Base-by-base conservation (phyloP, 2,888 invertebrate genomes). In the Drosophila monieri region DNA sequence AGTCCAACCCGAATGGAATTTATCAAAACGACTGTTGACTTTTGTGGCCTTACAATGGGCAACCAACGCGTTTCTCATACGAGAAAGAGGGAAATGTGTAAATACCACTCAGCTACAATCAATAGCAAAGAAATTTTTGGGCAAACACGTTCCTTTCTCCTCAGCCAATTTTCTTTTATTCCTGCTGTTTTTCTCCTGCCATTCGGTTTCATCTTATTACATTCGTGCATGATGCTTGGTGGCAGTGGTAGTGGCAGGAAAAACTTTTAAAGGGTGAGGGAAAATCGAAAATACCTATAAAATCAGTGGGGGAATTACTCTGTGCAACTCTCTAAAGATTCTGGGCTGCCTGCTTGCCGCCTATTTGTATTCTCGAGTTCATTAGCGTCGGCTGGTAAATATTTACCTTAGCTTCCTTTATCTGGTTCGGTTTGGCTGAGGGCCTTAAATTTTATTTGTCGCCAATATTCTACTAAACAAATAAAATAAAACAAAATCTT, bases 331-430 rank as follows among this genome's bases (percentile, higher is more conserved):
- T 23, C 41, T 9, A 9, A 23, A 37, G 44, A 37, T 15, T 46
- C 14, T 32, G 35, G 6, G 12, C 25, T 37, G 15, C 41, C 32
- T 65, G 49, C 61, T 25, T 25, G 61, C 69, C 52, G 66, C 70
- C 76, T 60, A 78, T 78, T 85, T 81, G 81, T 87, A 85, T 85
- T 83, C 78, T 69, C 70, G 78, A 84, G 81, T 84, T 84, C 88
- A 84, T 84, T 88, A 84, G 88, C 87, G 88, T 88, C 87, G 78
- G 76, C 84, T 78, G 66, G 76, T 53, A 86, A 88, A 88, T 88
- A 88, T 88, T 88, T 85, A 56, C 84, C 73, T 55, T 43, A 68
- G 75, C 73, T 79, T 60, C 65, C 81, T 85, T 85, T 76, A 78
- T 76, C 35, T 44, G 61, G 61, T 68, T 55, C 46, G 56, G 47